Evolutionary conservation across 2,797 vertebrate genomes (phyloP).

Genomic region (Anomalospiza imberbis): DNA sequence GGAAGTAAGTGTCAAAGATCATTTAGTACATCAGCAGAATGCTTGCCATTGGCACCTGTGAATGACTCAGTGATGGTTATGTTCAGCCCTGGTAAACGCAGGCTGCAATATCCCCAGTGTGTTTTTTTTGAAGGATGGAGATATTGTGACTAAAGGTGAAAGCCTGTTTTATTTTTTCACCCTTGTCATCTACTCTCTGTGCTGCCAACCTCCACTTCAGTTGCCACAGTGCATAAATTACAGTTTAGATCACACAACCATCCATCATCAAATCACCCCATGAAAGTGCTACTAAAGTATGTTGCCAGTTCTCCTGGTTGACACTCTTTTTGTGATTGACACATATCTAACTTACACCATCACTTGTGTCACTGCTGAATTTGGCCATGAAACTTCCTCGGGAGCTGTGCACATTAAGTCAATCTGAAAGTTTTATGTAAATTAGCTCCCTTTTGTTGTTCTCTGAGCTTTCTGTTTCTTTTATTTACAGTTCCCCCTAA

Average conservation of each 20-base stretch:
- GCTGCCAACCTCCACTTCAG: constrained; percentile 66
- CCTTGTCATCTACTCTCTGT: constrained; percentile 56
- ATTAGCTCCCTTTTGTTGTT: constrained; percentile 22
- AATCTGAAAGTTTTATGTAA: constrained; percentile 40
- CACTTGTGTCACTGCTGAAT: constrained; percentile 57
- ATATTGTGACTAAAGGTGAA: constrained; percentile 62
- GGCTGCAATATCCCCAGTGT: neutral
- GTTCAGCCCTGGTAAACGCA: neutral
- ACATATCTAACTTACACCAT: constrained; percentile 57
- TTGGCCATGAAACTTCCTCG: constrained; percentile 36
- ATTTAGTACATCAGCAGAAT: neutral
- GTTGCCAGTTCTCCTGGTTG: constrained; percentile 59
- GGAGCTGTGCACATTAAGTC: constrained; percentile 36
- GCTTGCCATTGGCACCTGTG: neutral
- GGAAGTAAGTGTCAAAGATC: neutral
- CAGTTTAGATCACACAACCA: constrained; percentile 59
- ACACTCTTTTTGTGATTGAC: constrained; percentile 66
- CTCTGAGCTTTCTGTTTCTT: neutral
- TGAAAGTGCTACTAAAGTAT: constrained; percentile 42
- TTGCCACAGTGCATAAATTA: constrained; percentile 69
- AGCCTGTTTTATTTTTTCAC: constrained; percentile 66
- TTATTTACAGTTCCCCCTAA: neutral
- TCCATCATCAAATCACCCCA: constrained; percentile 61
- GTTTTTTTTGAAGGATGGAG: constrained; percentile 34
- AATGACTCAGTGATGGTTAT: neutral